Base-by-base conservation (phyloP, 2,113 vertebrate genomes). In the Oncorhynchus masou region DNA sequence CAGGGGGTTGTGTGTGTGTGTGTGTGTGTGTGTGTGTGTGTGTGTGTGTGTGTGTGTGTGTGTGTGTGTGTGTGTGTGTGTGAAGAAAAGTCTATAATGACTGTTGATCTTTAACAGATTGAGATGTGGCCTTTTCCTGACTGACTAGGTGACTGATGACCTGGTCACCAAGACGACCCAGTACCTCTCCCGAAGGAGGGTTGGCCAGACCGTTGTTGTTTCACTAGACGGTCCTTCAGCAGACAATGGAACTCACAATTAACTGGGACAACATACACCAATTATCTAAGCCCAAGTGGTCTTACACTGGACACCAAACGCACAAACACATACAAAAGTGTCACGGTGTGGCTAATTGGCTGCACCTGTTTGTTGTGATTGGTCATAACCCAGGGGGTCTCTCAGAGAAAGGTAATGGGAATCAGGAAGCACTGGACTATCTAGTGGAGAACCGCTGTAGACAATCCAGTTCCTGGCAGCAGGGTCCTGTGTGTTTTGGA, bases 301-400 rank as follows among this genome's bases (percentile, higher is more conserved):
- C 48, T 67, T 45, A 45, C 39, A 2, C 8, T 11, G 8, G 8
- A 45, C 39, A 45, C 39, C 39, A 2, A 11, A 45, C 39, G 1
- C 8, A 2, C 39, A 45, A 8, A 39, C 34, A 39, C 34, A 34
- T 6, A 34, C 34, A 34, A 5, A 27, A 39, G 51, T 91, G 89
- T 91, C 82, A 80, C 83, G 24, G 82, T 85, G 73, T 49, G 3
- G 57, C 89, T 95, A 95, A 95, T 94, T 94, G 92, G 90, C 88
- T 93, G 90, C 94, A 94, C 94, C 92, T 95, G 94, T 95, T 92
- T 90, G 89, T 93, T 90, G 87, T 93, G 94, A 92, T 92, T 80
- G 90, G 88, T 89, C 85, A 86, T 92, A 94, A 93, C 91, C 92
- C 90, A 81, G 68, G 79, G 83, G 83, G 85, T 71, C 86, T 92